A percentile compares a stretch with the other conserved stretches of the same genome.
phyloP scores from a whole-genome alignment of 2,113 vertebrate genomes.

The Sterna hirundo region DNA sequence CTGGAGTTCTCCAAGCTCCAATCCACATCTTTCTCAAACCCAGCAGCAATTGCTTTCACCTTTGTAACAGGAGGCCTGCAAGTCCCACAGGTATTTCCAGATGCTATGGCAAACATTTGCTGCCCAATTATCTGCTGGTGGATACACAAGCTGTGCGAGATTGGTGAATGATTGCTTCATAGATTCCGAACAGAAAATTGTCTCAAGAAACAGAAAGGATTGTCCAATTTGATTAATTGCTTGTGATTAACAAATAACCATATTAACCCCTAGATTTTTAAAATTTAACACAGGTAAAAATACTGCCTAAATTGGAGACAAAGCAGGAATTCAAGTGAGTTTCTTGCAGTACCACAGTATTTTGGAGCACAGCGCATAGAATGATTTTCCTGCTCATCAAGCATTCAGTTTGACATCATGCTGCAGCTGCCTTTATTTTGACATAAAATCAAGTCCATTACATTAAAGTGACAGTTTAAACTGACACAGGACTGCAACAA shows the following conservation, averaged over 20 bases:
- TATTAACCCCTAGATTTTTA: not conserved
- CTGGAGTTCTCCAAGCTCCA: not conserved
- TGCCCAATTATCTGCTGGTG: not conserved
- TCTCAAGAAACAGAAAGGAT: not conserved
- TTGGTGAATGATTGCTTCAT: not conserved
- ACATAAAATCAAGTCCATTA: not conserved
- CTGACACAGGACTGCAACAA: not conserved
- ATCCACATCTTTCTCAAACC: not conserved
- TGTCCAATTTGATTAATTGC: not conserved
- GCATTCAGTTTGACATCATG: not conserved
- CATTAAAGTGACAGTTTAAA: not conserved
- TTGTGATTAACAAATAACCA: not conserved
- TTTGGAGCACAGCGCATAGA: not conserved
- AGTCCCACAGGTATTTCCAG: not conserved
- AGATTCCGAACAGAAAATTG: not conserved
- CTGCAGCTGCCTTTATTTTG: not conserved
- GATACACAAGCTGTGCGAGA: not conserved
- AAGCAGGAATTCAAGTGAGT: not conserved
- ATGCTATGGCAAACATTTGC: not conserved
- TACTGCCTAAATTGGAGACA: not conserved
- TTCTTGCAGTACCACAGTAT: not conserved
- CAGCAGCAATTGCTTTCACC: not conserved
- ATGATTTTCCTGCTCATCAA: not conserved
- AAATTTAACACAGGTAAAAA: not conserved
- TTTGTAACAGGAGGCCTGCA: fast-evolving